Base-by-base conservation (phyloP, 2,888 invertebrate species). In the Exocentrus adspersus region DNA sequence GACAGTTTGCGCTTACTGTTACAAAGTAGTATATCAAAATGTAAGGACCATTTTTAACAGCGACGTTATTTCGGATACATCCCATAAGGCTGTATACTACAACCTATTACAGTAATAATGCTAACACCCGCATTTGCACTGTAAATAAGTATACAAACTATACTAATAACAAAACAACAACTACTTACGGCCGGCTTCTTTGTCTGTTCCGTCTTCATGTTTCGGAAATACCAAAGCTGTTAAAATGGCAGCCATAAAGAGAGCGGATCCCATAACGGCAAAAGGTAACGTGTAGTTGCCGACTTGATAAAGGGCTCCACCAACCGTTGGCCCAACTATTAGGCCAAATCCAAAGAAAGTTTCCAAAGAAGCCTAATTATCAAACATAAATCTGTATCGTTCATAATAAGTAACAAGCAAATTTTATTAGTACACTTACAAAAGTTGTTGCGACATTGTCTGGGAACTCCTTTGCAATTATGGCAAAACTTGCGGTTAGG, bases 301-400 rank as follows among this genome's bases (percentile, higher is more conserved):
- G 6, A 88, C 76, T 78, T 89, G 87, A 79, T 91, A 97, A 0
- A 97, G 85, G 0, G 92, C 90, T 0, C 95, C 95, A 0, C 97
- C 97, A 7, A 97, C 87, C 0, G 93, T 93, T 0, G 97, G 97
- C 0, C 97, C 97, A 0, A 94, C 92, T 62, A 96, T 95, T 61
- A 96, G 86, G 1, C 89, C 97, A 75, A 88, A 87, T 0, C 96
- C 96, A 79, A 94, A 95, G 81, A 93, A 95, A 0, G 95, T 93
- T 82, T 94, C 94, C 45, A 94, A 80, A 0, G 92, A 91, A 1
- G 93, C 93, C 91, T 91, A 79, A 30, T 77, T 77, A 62, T 16
- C 12, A 24, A 32, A 17, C 4, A n/a, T n/a, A n/a, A n/a, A n/a
- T n/a, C n/a, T n/a, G n/a, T n/a, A n/a, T n/a, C n/a, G n/a, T n/a